phyloP scores from a whole-genome alignment of 2,113 vertebrate species.

The Catharus minimus region DNA sequence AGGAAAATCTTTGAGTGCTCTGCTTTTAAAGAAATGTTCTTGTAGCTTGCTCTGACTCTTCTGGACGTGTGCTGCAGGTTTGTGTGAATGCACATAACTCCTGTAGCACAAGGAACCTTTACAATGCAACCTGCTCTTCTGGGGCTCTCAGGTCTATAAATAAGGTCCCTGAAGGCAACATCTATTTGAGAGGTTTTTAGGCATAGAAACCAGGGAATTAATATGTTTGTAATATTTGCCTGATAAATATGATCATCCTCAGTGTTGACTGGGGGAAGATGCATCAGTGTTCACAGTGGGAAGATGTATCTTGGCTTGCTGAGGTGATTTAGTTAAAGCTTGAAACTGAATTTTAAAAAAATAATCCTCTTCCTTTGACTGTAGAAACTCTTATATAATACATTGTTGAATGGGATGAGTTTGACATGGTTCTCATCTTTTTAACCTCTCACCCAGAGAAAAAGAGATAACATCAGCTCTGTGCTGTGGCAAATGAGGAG shows the following conservation, averaged over 20 bases:
- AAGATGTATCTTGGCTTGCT: neutral
- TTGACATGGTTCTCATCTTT: neutral
- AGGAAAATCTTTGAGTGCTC: neutral
- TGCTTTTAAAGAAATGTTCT: neutral
- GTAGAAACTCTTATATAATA: accelerated
- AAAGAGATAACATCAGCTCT: constrained; percentile 89
- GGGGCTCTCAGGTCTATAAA: neutral
- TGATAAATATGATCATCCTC: neutral
- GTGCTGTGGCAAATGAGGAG: constrained; percentile 98
- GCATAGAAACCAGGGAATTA: neutral
- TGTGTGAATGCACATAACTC: neutral
- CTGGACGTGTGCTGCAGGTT: accelerated
- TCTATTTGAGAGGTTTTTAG: neutral
- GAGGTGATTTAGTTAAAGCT: neutral
- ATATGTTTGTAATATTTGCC: neutral
- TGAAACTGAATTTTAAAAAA: neutral
- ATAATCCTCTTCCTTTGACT: neutral
- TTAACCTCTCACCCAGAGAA: constrained; percentile 77
- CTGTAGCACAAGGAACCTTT: accelerated
- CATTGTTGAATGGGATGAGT: neutral
- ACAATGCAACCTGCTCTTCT: accelerated
- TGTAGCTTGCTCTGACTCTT: neutral
- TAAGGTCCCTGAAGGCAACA: neutral
- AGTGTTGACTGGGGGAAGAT: neutral
- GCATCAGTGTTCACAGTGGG: neutral